A percentile compares a stretch with the other conserved stretches of the same genome.
phyloP scores from a whole-genome alignment of 2,797 vertebrate species.

The Perodicticus potto region DNA sequence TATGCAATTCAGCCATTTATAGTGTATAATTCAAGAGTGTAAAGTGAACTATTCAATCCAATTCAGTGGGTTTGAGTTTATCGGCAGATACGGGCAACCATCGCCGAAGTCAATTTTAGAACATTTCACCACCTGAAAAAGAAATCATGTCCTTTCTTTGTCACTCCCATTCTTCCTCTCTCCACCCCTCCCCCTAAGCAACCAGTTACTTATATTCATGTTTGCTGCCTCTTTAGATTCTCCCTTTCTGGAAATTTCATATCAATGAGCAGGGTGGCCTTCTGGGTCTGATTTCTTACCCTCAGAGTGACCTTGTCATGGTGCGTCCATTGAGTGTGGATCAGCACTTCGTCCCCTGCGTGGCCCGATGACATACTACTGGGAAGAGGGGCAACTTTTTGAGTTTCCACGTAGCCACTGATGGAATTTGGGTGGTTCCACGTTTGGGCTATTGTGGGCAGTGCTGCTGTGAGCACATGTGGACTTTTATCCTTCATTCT shows the following conservation, averaged over 20 bases:
- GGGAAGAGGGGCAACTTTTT: fast-evolving
- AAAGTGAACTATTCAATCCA: neutral
- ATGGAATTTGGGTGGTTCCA: neutral
- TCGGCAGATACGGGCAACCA: neutral
- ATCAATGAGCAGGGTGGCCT: neutral
- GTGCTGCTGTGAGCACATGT: neutral
- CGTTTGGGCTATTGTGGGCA: neutral
- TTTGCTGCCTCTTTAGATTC: neutral
- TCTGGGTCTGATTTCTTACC: neutral
- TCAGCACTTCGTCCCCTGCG: fast-evolving
- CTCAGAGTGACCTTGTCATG: neutral
- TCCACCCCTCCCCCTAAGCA: neutral
- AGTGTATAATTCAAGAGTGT: neutral
- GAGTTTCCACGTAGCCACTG: fast-evolving
- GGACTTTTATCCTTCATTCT: neutral
- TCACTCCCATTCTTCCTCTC: neutral
- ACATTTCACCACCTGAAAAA: neutral
- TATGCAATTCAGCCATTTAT: neutral
- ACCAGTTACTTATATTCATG: too few species aligned
- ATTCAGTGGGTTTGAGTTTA: too few species aligned
- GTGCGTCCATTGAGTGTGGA: fast-evolving
- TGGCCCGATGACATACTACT: fast-evolving
- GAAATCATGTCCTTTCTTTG: neutral
- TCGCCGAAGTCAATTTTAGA: neutral
- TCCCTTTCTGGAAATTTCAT: neutral